phyloP scores from a whole-genome alignment of 2,888 invertebrate species.

The Frankliniella intonsa region DNA sequence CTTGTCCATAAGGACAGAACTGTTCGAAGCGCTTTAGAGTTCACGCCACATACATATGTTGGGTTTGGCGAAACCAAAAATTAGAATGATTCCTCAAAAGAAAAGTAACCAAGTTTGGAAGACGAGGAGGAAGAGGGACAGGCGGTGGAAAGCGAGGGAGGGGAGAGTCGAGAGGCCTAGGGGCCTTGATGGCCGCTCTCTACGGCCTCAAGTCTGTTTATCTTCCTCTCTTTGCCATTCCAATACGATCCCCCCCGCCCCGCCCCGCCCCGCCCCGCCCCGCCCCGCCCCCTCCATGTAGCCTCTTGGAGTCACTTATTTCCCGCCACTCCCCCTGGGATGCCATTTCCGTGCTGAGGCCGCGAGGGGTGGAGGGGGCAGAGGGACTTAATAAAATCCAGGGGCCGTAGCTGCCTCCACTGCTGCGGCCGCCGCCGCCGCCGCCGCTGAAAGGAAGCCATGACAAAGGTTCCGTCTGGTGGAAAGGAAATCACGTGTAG shows the following conservation, averaged over 20 bases:
- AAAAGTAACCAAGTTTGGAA: too few relatives aligned
- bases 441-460: not conserved
- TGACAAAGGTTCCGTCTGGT: not conserved
- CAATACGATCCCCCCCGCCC: not conserved
- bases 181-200: not conserved
- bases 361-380: not conserved
- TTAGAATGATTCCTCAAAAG: too few relatives aligned
- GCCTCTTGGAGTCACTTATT: not conserved
- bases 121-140: too few relatives aligned
- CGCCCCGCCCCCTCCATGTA: not conserved
- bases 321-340: not conserved
- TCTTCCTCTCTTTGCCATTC: not conserved
- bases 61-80: too few relatives aligned
- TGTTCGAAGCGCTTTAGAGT: too few relatives aligned
- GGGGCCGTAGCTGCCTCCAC: not conserved
- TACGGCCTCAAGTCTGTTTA: not conserved
- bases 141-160: not conserved
- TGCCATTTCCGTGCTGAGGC: not conserved
- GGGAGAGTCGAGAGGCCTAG: not conserved
- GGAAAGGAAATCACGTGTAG: not conserved
- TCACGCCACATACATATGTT: too few relatives aligned
- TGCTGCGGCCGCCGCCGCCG: too few relatives aligned
- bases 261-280: not conserved
- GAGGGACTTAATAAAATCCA: slow-evolving; percentile 1
- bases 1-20: too few relatives aligned